A percentile compares a stretch with the other conserved stretches of the same genome.
Conservation (phyloP, 2,888 invertebrate species). For the Heliconius hortense region DNA sequence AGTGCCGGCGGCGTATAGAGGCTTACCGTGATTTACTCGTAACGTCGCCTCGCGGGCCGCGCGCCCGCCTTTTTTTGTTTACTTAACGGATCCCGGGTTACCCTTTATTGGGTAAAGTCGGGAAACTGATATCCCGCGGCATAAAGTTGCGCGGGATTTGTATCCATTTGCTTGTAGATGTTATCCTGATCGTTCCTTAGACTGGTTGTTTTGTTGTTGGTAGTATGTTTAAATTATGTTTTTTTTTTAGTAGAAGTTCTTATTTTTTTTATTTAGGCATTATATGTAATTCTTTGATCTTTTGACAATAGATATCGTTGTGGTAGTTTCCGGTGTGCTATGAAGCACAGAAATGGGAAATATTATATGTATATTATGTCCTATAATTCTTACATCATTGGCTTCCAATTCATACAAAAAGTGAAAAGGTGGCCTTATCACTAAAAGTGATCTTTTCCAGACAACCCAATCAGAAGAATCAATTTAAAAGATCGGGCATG, state of each 20-base stretch:
- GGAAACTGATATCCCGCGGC: slow-evolving; percentile 73
- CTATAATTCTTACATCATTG: no score
- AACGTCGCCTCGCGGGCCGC: slow-evolving; percentile 47
- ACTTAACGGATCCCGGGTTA: slow-evolving; percentile 70
- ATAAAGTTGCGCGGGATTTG: slow-evolving; percentile 73
- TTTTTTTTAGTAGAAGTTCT: background rate
- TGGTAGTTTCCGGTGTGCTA: no score
- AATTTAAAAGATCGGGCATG: no score
- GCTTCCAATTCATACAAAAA: no score
- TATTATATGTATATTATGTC: no score
- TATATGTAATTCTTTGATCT: background rate
- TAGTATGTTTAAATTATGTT: no score
- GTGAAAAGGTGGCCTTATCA: no score
- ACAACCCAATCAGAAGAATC: no score
- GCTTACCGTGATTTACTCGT: slow-evolving; percentile 40
- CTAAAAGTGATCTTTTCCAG: no score
- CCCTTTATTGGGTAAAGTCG: slow-evolving; percentile 76
- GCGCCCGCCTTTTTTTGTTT: slow-evolving; percentile 76
- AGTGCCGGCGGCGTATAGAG: slow-evolving; percentile 44
- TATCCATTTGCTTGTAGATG: slow-evolving; percentile 45
- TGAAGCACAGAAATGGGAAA: no score
- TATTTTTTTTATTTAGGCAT: background rate
- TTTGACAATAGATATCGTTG: no score
- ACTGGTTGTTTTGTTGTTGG: background rate
- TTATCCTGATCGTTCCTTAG: slow-evolving; percentile 16